Evolutionary conservation across 2,113 vertebrate genomes (phyloP), one percentile per base, ranked within the genome.

Genomic region (Dipodomys ordii): DNA sequence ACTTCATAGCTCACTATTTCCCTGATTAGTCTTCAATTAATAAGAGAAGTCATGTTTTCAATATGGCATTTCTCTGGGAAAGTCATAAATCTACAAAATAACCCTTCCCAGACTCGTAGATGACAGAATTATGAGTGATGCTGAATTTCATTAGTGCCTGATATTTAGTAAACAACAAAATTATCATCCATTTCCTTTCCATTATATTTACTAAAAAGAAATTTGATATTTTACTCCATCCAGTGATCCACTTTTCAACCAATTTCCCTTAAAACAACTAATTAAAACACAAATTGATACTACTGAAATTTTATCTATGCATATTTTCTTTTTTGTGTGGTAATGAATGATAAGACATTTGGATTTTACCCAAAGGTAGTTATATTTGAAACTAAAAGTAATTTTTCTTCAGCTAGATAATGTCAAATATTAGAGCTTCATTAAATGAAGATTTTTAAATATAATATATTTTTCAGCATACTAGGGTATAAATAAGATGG

Each of bases 131-230:
- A 60, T n/a, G 88, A 72, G 76, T 25, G 62, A 88, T 20, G 25
- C 9, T 81, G 20, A 73, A 93, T 86, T 90, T 60, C 44, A 88
- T 68, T 86, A 76, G n/a, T 88, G 35, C 4, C 15, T 74, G 20
- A 81, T 88, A 67, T 35, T 94, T 60, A 82, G 19, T 88, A 92
- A 78, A 88, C 15, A 92, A 78, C 23, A 88, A 62, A 69, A 84
- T 85, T 69, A 76, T 28, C 4, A 65, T 73, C 28, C 20, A 87
- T 86, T 89, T 94, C 23, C 49, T 91, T 88, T 76, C 39, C 53
- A 83, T 32, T 93, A 83, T 83, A 86, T 88, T 80, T 79, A 28
- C 9, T 6, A 73, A 78, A 30, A 7, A 68, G 65, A 39, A 64
- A 76, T 73, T 46, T 83, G 15, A 74, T 78, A 67, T 73, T 88